These are phyloP conservation scores for Zaprionus inermis DNA, from an alignment of 1,140 invertebrate species.

Conservation along the genomic window DNA sequence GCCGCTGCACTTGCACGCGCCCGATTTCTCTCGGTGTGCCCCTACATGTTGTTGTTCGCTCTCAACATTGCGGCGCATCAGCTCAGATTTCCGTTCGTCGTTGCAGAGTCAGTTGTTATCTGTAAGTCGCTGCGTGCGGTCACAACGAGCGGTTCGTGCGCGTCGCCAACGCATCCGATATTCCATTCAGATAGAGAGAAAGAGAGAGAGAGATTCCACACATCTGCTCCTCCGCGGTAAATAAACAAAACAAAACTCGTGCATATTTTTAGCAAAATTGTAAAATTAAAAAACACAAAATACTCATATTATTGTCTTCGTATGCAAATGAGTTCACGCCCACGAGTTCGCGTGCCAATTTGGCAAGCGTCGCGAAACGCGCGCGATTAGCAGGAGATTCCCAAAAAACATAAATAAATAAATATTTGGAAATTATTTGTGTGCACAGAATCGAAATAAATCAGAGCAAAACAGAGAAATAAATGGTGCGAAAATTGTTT, in stretches of 20 bases:
- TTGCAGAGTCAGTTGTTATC: constrained; percentile 73
- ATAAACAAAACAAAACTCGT: constrained; percentile 29
- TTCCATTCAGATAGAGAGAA: constrained; percentile 6
- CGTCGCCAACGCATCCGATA: constrained; percentile 16
- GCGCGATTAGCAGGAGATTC: constrained; percentile 5
- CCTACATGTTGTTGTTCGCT: constrained; percentile 42
- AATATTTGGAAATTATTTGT: neutral
- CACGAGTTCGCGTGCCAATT: constrained; percentile 5
- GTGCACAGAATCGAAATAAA: neutral
- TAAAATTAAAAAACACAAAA: neutral
- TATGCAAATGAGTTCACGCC: neutral
- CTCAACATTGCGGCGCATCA: constrained; percentile 61
- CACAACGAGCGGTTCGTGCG: constrained; percentile 25
- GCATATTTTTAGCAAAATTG: constrained; percentile 9
- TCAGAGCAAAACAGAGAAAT: neutral
- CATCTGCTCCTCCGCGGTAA: constrained; percentile 9
- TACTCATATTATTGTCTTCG: neutral
- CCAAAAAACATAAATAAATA: neutral
- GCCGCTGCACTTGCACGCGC: neutral
- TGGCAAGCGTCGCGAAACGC: constrained; percentile 2
- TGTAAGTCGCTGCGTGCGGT: constrained; percentile 69
- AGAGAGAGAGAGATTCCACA: constrained; percentile 14
- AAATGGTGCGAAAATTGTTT: neutral
- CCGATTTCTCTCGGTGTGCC: constrained; percentile 49
- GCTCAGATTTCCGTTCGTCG: constrained; percentile 56